phyloP scores from a whole-genome alignment of 2,797 vertebrate species.

The Spondyliosoma cantharus region DNA sequence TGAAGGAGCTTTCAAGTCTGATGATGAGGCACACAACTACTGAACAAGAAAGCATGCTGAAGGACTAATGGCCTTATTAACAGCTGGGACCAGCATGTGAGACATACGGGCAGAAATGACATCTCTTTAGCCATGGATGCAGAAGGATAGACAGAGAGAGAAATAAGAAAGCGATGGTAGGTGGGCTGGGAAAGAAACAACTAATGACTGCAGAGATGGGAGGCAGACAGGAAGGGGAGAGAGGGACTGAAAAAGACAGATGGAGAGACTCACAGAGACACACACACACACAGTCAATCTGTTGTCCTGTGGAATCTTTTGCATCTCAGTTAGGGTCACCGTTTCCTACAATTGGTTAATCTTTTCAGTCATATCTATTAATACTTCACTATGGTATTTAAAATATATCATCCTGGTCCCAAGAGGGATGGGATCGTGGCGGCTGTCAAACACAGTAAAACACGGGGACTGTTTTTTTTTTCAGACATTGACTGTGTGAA shows the following conservation, averaged over 20 bases:
- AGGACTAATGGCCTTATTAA: constrained; percentile 50
- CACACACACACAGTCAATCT: constrained; percentile 16
- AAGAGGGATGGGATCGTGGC: constrained; percentile 9
- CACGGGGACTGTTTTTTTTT: not conserved
- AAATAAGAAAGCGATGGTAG: constrained; percentile 10
- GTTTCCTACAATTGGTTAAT: constrained; percentile 21
- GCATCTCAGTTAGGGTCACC: constrained; percentile 13
- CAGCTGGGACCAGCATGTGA: constrained; percentile 31
- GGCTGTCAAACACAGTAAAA: constrained; percentile 34
- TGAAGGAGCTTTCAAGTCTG: constrained; percentile 34
- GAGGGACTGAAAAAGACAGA: constrained; percentile 30
- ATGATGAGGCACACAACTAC: constrained; percentile 41
- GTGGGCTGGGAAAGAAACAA: constrained; percentile 30
- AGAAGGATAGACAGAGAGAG: constrained; percentile 10
- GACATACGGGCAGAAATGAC: constrained; percentile 27
- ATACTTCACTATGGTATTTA: not conserved
- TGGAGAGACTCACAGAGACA: constrained; percentile 26
- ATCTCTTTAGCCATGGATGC: constrained; percentile 23
- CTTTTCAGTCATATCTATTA: constrained; percentile 2
- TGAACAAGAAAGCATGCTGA: constrained; percentile 40
- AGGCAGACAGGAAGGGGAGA: constrained; percentile 16
- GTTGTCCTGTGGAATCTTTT: constrained; percentile 18
- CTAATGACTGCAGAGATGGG: constrained; percentile 34
- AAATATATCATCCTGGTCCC: constrained; percentile 12
- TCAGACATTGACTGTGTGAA: constrained; percentile 29